A percentile compares a stretch with the other conserved stretches of the same genome.
Evolutionary conservation across 2,797 vertebrate species (phyloP).

Genomic region (Dallia pectoralis): DNA sequence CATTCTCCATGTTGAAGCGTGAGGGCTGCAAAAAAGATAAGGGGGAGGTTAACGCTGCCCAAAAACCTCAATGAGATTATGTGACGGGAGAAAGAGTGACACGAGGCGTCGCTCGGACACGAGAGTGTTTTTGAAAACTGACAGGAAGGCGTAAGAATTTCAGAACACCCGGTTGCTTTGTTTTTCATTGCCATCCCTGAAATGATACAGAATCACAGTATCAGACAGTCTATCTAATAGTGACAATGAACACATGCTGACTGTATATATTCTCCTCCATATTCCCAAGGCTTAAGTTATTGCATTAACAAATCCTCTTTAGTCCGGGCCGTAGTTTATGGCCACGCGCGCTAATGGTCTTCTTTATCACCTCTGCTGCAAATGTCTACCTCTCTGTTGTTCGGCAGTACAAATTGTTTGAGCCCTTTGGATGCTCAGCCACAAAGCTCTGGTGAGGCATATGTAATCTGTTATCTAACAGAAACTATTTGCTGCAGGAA

Average conservation of each 20-base stretch:
- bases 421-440: not conserved
- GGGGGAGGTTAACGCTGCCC: not conserved
- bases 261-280: not conserved
- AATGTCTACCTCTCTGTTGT: not conserved
- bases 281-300: not conserved
- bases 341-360: not conserved
- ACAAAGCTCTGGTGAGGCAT: too few relatives aligned
- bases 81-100: not conserved
- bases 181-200: not conserved
- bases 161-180: not conserved
- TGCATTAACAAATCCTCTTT: not conserved
- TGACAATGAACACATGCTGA: not conserved
- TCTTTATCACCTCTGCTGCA: too few relatives aligned
- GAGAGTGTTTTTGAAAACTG: not conserved
- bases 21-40: not conserved
- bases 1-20: not conserved
- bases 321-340: not conserved
- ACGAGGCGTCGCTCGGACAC: not conserved
- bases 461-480: too few relatives aligned
- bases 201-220: not conserved
- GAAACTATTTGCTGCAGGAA: too few relatives aligned
- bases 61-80: not conserved
- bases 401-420: not conserved
- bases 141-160: not conserved
- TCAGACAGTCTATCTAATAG: not conserved